Evolutionary conservation across 2,797 vertebrate genomes (phyloP), one percentile per base, ranked within the genome.

Genomic region (Darevskia mixta): DNA sequence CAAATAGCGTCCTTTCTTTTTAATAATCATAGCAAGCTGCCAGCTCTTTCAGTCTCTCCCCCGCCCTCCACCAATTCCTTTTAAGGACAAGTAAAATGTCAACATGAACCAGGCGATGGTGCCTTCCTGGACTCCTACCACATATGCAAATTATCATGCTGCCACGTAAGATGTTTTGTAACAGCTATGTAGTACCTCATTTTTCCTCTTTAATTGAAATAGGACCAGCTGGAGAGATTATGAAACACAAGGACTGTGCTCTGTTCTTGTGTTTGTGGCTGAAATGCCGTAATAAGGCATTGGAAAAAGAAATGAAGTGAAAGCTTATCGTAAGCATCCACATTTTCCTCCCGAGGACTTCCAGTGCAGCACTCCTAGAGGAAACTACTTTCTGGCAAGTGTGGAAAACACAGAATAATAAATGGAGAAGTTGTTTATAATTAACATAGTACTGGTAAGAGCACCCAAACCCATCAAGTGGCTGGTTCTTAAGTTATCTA

Each of bases 111-210:
- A 45, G 67, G 58, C 41, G 23, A 55, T 55, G 41, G 27, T 79
- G 75, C 55, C 27, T 77, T 77, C 72, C 80, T 38, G 41, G 80
- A 83, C n/a, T 61, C 58, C 43, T 77, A 58, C 49, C 77, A 41
- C 76, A 79, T 45, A 75, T 87, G 80, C 76, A 90, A 87, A 87
- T 79, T n/a, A 90, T 79, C 76, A 79, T 75, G 3, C 85, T 83
- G 76, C 85, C 85, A 75, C 82, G 81, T 79, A 73, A 83, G 75
- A 83, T 66, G 75, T 80, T 79, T 90, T 90, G 85, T 67, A 87
- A 73, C 41, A 79, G 32, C 75, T 87, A 79, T 75, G 58, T 72
- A 86, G 9, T 72, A 73, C 55, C 77, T 83, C 17, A 17, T 79
- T 73, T 75, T 73, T 64, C 32, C 73, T 83, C 80, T 83, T n/a